Evolutionary conservation across 2,113 vertebrate genomes (phyloP).

Genomic region (Eleginops maclovinus): DNA sequence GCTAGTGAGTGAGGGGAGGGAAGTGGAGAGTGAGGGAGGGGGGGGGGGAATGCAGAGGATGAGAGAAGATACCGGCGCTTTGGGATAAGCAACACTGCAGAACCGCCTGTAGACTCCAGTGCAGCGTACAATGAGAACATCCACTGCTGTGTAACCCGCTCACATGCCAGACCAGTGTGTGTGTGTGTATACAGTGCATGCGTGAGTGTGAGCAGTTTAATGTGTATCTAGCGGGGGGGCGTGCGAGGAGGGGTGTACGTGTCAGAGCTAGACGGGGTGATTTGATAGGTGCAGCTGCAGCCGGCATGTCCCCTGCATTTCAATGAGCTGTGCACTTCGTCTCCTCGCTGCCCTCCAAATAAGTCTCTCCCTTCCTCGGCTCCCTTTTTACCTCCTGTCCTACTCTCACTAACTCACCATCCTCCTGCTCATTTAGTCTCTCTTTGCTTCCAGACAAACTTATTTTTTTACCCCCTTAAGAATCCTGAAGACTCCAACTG

Average conservation of each 20-base stretch:
- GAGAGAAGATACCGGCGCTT: slow-evolving; percentile 45
- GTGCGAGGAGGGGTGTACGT: slow-evolving; percentile 59
- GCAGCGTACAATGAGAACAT: slow-evolving; percentile 43
- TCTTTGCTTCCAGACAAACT: slow-evolving; percentile 12
- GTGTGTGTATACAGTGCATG: slow-evolving; percentile 17
- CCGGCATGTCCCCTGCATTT: slow-evolving; percentile 84
- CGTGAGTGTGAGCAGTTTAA: neutral
- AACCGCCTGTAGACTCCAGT: slow-evolving; percentile 36
- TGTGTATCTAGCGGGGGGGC: slow-evolving; percentile 23
- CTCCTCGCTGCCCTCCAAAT: slow-evolving; percentile 64
- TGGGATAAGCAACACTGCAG: slow-evolving; percentile 56
- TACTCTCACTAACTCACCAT: slow-evolving; percentile 17
- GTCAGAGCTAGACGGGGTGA: slow-evolving; percentile 79
- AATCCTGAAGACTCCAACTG: slow-evolving; percentile 22
- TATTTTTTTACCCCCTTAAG: neutral
- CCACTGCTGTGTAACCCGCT: slow-evolving; percentile 29
- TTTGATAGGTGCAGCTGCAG: slow-evolving; percentile 89
- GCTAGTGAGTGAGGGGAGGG: slow-evolving; percentile 37
- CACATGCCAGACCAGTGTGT: slow-evolving; percentile 19
- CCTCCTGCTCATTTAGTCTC: slow-evolving; percentile 43
- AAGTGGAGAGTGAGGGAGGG: slow-evolving; percentile 15
- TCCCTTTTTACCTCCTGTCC: slow-evolving; percentile 48
- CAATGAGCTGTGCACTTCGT: slow-evolving; percentile 81
- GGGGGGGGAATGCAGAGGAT: slow-evolving; percentile 62
- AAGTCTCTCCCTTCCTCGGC: slow-evolving; percentile 37